Conservation (phyloP, 2,888 invertebrate genomes). For the Metacarcinus magister region DNA sequence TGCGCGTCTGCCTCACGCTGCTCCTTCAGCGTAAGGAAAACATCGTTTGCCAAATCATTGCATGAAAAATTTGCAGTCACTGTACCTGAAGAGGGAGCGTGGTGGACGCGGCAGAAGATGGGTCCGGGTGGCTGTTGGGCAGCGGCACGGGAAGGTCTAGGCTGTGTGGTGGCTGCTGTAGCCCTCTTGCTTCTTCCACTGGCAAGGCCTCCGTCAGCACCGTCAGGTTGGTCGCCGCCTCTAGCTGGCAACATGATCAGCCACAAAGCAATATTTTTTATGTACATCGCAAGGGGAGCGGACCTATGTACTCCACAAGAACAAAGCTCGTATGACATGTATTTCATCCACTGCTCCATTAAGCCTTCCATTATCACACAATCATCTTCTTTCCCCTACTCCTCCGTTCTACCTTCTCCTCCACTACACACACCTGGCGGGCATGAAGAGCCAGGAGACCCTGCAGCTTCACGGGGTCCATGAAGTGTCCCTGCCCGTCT, state of each 20-base stretch:
- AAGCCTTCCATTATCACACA: neutral
- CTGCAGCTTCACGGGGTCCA: constrained; percentile 66
- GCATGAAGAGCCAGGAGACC: constrained; percentile 67
- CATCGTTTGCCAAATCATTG: neutral
- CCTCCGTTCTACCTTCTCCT: no score
- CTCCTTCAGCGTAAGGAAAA: neutral
- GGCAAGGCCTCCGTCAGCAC: constrained; percentile 43
- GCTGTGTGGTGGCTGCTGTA: neutral
- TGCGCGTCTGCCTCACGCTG: neutral
- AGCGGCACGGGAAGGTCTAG: constrained; percentile 7
- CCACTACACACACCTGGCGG: constrained; percentile 53
- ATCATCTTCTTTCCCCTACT: neutral
- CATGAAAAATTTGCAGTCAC: neutral
- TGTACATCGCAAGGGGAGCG: neutral
- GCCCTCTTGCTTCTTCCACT: neutral
- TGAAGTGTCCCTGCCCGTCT: constrained; percentile 16
- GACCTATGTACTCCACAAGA: neutral
- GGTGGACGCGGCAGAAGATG: constrained; percentile 59
- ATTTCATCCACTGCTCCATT: neutral
- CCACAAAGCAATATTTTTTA: neutral
- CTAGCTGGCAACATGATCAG: constrained; percentile 33
- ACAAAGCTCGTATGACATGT: neutral
- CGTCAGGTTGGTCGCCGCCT: constrained; percentile 64
- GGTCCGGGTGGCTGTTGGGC: constrained; percentile 52
- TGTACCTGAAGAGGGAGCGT: constrained; percentile 49